These are phyloP conservation scores for Saguinus imperator DNA, from an alignment of 2,113 vertebrate species.

Conservation along the genomic window DNA sequence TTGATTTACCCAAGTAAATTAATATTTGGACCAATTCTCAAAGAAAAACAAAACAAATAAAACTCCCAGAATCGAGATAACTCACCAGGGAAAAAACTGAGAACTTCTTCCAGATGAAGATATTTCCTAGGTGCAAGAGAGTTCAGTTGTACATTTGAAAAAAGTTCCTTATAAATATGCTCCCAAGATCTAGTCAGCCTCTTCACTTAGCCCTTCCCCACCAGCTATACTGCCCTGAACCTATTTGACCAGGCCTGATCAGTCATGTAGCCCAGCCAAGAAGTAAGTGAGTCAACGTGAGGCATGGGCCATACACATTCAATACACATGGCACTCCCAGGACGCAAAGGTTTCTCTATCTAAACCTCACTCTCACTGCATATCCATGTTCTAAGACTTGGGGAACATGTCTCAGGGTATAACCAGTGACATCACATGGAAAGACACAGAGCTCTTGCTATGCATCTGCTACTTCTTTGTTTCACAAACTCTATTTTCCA, in stretches of 20 bases:
- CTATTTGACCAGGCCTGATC: background rate
- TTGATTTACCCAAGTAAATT: background rate
- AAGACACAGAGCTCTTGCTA: background rate
- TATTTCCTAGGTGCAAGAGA: background rate
- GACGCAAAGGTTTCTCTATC: background rate
- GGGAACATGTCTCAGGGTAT: background rate
- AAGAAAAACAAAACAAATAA: background rate
- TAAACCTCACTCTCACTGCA: background rate
- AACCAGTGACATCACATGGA: background rate
- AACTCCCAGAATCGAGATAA: background rate
- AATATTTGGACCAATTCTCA: slow-evolving; percentile 1
- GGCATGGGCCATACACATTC: background rate
- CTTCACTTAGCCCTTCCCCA: background rate
- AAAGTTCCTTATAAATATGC: background rate
- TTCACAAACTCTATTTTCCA: background rate
- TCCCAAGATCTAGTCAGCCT: background rate
- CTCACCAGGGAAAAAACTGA: background rate
- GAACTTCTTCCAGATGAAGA: background rate
- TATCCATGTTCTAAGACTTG: background rate
- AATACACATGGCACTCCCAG: background rate
- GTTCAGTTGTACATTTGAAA: background rate
- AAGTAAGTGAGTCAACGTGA: background rate
- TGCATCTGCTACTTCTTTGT: background rate
- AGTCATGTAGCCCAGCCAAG: background rate
- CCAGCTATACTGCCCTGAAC: background rate